Conservation (phyloP, 2,888 invertebrate genomes). For the Mythimna ferrago region DNA sequence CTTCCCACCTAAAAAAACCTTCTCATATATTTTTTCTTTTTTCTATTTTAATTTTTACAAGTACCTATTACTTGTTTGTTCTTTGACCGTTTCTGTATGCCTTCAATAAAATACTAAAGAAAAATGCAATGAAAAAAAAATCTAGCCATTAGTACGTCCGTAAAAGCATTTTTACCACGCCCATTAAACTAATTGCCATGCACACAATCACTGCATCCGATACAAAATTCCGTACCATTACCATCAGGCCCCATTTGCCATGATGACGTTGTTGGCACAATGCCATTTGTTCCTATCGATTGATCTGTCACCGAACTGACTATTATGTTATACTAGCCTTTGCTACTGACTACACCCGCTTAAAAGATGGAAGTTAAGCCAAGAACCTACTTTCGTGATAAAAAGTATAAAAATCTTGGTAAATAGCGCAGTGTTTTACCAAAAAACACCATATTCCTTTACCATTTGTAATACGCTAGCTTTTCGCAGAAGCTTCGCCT, state of each 20-base stretch:
- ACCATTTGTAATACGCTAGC: too few species aligned
- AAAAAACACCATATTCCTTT: too few species aligned
- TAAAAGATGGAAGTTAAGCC: neutral
- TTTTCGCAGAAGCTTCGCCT: too few species aligned
- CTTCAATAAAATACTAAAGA: neutral
- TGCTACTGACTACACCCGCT: accelerated
- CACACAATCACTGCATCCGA: conserved; percentile 24
- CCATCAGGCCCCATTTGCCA: conserved; percentile 5
- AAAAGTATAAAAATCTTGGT: neutral
- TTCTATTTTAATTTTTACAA: too few species aligned
- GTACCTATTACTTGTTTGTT: too few species aligned
- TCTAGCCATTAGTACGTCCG: too few species aligned
- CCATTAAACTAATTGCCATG: conserved; percentile 12
- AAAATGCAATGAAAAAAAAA: neutral
- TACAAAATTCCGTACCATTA: conserved; percentile 6
- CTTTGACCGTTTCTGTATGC: too few species aligned
- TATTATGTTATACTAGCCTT: conserved; percentile 18
- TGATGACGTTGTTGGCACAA: conserved; percentile 68
- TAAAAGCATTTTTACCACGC: neutral
- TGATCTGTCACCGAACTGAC: conserved; percentile 30
- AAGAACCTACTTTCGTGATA: neutral
- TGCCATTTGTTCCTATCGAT: conserved; percentile 69
- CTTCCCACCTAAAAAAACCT: too few species aligned
- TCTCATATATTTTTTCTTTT: too few species aligned
- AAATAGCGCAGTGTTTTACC: too few species aligned